Evolutionary conservation across 2,797 vertebrate genomes (phyloP), one percentile per base, ranked within the genome.

Genomic region (Antrozous pallidus): DNA sequence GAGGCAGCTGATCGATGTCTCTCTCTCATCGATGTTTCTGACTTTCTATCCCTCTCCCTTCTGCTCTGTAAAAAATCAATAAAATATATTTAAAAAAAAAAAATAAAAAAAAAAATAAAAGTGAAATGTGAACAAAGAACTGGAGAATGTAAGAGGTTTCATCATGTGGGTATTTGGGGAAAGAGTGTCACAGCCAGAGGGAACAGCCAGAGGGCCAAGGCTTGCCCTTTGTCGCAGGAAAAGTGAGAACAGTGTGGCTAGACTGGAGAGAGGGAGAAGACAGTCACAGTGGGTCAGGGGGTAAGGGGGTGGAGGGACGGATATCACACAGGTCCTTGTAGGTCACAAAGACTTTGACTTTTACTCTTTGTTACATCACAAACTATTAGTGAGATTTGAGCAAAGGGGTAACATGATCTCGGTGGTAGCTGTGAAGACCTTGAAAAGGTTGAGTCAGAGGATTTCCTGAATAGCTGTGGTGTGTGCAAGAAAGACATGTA

Each of bases 301-400:
- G 33, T 54, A 51, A 54, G 38, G 5, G n/a, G 14, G 17, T 1
- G 13, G 18, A 61, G 54, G 3, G 17, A 28, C 5, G 0, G 6
- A 16, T 18, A 2, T 47, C 67, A 38, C 2, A 0, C 0, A 56
- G 63, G 71, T 28, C 33, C 67, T 56, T 5, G 4, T 8, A 18
- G n/a, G 36, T 28, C 24, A 1, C 4, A 5, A 65, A 20, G 47
- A 47, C 87, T 73, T 61, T 8, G 28, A 51, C 61, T 74, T 88
- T 78, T 33, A 73, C 77, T 92, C 42, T 42, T 51, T 69, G 45
- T 40, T 81, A 63, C 88, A 81, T 65, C 40, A 71, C 49, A 56
- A 86, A 24, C 38, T 82, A 42, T 51, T 45, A 65, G n/a, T 12
- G 36, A 17, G 49, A 69, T 31, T 40, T 58, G 22, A 81, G 28